Base-by-base conservation (phyloP, 2,113 vertebrate genomes). In the Gadus macrocephalus region DNA sequence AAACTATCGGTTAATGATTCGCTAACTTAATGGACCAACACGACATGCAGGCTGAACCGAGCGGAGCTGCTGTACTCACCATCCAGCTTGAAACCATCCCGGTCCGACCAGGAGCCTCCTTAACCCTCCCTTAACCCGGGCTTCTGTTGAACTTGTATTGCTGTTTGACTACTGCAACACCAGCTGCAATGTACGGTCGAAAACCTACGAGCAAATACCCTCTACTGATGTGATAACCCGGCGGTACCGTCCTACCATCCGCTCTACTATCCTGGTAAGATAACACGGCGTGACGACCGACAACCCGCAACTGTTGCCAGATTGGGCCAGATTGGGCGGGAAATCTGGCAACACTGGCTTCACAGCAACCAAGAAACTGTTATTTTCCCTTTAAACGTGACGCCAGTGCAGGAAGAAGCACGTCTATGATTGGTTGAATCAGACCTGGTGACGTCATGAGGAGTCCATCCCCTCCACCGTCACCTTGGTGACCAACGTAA, bases 371-470 rank as follows among this genome's bases (percentile, higher is more conserved):
- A 49, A 81, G 84, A 87, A 90, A 89, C 89, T 85, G 91, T 77
- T 20, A 71, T 76, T 81, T 66, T 83, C 81, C 28, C 90, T 92
- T 92, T 91, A 91, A 93, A 12, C n/a, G 67, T 91, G 89, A 92
- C 92, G 91, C 89, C 85, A 80, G 76, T 59, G 31, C 19, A 55
- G 63, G 27, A 61, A 69, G 53, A 68, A 71, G 35, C 74, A 28
- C 1, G 0, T 20, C 16, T 27, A 35, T 72, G 84, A 91, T 93
- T 92, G 90, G 92, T 35, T 65, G 8, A 56, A 19, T 62, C 15
- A 22, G 14, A 53, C 28, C n/a, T 5, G 28, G 0, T 12, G 53
- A 69, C 86, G 87, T 88, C 86, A 89, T 7, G 22, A 2, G n/a
- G 0, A 64, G 58, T 35, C 77, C 72, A 22, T 84, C 88, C 70